These are phyloP conservation scores for Acholoe squamosa DNA, from an alignment of 2,888 invertebrate genomes.

Conservation along the genomic window DNA sequence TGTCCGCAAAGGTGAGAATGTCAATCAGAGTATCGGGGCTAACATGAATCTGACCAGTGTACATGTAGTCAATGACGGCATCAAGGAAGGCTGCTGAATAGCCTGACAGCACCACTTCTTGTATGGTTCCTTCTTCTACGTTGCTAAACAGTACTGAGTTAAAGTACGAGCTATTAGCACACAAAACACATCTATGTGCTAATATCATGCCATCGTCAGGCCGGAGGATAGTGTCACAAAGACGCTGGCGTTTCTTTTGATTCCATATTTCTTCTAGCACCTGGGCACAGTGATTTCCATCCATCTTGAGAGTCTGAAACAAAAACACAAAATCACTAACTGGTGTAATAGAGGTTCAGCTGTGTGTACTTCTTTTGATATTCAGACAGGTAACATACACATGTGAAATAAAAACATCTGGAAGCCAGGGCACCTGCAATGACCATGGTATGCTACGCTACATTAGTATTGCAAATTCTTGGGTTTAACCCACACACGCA, in stretches of 20 bases:
- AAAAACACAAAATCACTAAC: too few species aligned
- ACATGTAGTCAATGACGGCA: conserved; percentile 42
- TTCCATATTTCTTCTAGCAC: background rate
- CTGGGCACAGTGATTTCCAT: background rate
- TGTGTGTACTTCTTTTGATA: too few species aligned
- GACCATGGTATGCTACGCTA: too few species aligned
- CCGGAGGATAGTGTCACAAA: background rate
- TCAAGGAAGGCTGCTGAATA: background rate
- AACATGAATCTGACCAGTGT: background rate
- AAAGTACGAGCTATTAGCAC: conserved; percentile 23
- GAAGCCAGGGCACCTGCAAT: too few species aligned
- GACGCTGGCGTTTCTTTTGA: background rate
- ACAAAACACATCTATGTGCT: conserved; percentile 28
- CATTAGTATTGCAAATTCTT: too few species aligned
- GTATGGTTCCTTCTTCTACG: background rate
- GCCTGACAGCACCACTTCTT: background rate
- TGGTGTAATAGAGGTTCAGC: too few species aligned
- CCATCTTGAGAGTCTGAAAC: background rate
- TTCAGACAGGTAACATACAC: too few species aligned
- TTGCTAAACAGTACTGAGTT: background rate
- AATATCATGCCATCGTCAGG: background rate
- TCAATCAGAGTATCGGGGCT: background rate
- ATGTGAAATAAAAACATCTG: too few species aligned
- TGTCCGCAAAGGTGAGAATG: conserved; percentile 2
- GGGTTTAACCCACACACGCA: too few species aligned